Conservation (phyloP, 1,140 invertebrate genomes). For the Oryzaephilus surinamensis region DNA sequence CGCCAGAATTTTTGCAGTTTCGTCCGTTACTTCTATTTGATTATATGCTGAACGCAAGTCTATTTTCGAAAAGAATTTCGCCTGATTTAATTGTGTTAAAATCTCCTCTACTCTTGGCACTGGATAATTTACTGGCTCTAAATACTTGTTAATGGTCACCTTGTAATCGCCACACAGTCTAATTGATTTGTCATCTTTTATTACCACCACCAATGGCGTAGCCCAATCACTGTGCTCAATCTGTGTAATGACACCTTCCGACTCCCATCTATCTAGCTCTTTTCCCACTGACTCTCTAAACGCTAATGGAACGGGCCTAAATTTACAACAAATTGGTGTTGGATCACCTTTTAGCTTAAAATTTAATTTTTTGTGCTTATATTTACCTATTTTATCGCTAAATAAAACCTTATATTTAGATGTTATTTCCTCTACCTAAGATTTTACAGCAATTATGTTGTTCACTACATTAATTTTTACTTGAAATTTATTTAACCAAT, state of each 20-base stretch:
- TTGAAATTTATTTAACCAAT: no score
- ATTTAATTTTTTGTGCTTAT: conserved; percentile 7
- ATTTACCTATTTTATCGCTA: conserved; percentile 6
- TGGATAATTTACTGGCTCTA: conserved; percentile 20
- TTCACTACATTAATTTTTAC: no score
- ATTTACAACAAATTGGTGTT: conserved; percentile 27
- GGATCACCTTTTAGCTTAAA: conserved; percentile 12
- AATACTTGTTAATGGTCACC: conserved; percentile 22
- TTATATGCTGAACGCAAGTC: conserved; percentile 35
- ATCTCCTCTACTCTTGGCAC: conserved; percentile 28
- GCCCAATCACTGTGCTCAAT: conserved; percentile 31
- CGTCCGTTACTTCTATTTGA: conserved; percentile 29
- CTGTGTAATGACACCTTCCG: conserved; percentile 23
- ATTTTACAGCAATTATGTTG: no score
- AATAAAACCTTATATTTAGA: no score
- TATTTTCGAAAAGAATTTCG: conserved; percentile 29
- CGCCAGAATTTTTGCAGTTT: conserved; percentile 14
- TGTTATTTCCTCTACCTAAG: no score
- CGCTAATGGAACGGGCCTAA: conserved; percentile 30
- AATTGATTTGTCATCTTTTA: conserved; percentile 36
- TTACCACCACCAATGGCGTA: conserved; percentile 38
- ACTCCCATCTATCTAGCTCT: conserved; percentile 33
- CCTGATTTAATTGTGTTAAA: conserved; percentile 24
- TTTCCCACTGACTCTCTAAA: conserved; percentile 32
- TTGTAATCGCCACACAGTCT: conserved; percentile 24